These are phyloP conservation scores for Cairina moschata DNA, from an alignment of 2,113 vertebrate species.

Conservation along the genomic window DNA sequence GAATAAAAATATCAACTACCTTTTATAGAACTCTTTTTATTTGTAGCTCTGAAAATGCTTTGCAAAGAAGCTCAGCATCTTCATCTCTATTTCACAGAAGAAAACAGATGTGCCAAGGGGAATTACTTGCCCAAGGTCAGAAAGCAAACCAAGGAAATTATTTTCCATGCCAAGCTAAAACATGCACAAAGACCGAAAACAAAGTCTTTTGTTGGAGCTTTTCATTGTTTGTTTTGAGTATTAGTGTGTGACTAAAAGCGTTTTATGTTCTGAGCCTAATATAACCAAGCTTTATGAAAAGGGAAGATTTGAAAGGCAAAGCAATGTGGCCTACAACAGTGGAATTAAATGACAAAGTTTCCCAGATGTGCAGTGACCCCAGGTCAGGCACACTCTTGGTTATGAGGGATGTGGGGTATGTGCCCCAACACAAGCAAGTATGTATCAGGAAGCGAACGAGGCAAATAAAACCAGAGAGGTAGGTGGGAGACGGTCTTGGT, in stretches of 20 bases:
- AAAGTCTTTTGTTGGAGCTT: slow-evolving; percentile 6
- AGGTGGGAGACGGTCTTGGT: background rate
- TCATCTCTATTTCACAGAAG: slow-evolving; percentile 19
- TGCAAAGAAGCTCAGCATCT: background rate
- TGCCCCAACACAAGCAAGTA: background rate
- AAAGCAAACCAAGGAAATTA: slow-evolving; percentile 1
- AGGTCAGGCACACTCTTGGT: background rate
- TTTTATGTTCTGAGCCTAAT: background rate
- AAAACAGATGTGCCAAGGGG: background rate
- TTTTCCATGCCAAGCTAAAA: background rate
- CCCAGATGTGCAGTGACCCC: background rate
- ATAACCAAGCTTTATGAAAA: background rate
- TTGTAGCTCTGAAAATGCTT: background rate
- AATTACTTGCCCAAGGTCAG: slow-evolving; percentile 25
- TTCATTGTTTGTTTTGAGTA: background rate
- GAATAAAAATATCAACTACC: slow-evolving; percentile 29
- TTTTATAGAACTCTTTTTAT: background rate
- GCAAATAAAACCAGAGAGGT: background rate
- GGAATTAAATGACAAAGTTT: background rate
- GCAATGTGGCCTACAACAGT: background rate
- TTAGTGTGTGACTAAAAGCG: background rate
- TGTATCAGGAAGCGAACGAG: rapidly evolving
- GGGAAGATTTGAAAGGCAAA: background rate
- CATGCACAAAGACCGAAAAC: background rate
- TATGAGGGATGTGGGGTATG: rapidly evolving